Evolutionary conservation across 23 tunicate species (phyloP).

Genomic region (Aplidium turbinatum): DNA sequence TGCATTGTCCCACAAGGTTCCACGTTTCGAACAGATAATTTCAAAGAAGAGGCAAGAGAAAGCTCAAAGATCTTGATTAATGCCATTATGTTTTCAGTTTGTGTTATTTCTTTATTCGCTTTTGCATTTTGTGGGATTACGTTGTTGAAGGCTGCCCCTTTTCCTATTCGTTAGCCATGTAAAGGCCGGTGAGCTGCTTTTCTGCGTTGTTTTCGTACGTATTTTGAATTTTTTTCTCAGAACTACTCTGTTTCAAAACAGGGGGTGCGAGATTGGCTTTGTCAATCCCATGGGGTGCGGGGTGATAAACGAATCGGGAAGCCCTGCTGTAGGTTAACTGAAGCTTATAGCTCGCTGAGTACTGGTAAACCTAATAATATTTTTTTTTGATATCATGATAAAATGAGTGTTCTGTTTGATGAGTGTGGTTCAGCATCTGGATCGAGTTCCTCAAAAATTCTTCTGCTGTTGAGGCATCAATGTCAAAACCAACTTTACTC

Average conservation of each 20-base stretch:
- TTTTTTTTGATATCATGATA: slow-evolving; percentile 1
- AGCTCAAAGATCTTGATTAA: not conserved
- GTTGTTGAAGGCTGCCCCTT: too few species aligned
- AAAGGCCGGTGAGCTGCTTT: too few species aligned
- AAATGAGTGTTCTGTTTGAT: slow-evolving; percentile 6
- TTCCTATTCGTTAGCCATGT: too few species aligned
- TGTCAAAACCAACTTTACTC: slow-evolving; percentile 14
- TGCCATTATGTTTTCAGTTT: too few species aligned
- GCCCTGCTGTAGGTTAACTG: slow-evolving; percentile 19
- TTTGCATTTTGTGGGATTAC: too few species aligned
- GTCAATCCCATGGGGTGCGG: too few species aligned
- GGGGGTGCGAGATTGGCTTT: too few species aligned
- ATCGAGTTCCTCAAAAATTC: slow-evolving; percentile 8
- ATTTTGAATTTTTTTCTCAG: too few species aligned
- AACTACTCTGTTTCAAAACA: too few species aligned
- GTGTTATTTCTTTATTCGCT: too few species aligned
- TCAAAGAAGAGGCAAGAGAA: slow-evolving; percentile 1
- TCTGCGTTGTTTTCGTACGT: too few species aligned
- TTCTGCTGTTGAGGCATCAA: slow-evolving; percentile 8
- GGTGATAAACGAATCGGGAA: too few species aligned
- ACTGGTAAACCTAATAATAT: slow-evolving; percentile 6
- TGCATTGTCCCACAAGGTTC: slow-evolving; percentile 17
- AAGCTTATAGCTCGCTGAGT: not conserved
- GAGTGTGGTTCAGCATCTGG: slow-evolving; percentile 14
- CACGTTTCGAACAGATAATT: slow-evolving; percentile 15